phyloP scores from a whole-genome alignment of 2,888 invertebrate genomes.

The Xanthorhoe designata region DNA sequence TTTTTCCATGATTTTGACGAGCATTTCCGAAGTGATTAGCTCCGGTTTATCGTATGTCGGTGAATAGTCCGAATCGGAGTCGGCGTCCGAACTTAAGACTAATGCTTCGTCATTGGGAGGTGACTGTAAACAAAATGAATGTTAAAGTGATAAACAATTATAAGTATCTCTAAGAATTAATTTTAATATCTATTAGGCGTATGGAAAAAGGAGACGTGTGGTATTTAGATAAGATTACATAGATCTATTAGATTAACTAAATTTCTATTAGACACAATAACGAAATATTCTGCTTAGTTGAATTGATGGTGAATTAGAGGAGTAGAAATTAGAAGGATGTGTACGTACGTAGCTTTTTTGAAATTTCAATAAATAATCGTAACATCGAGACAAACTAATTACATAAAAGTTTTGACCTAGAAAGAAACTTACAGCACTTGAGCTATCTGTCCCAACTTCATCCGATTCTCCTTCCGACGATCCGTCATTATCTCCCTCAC shows the following conservation, averaged over 20 bases:
- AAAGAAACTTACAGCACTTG: constrained; percentile 12
- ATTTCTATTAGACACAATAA: too few species aligned
- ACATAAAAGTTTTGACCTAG: neutral
- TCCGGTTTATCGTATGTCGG: neutral
- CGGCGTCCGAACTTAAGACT: constrained; percentile 8
- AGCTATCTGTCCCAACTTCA: constrained; percentile 19
- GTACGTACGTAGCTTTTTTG: too few species aligned
- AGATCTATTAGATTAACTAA: too few species aligned
- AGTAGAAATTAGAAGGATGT: too few species aligned
- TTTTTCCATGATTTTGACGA: constrained; percentile 12
- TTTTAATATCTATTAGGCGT: too few species aligned
- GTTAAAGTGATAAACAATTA: neutral
- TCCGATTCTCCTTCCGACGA: constrained; percentile 46
- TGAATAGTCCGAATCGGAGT: constrained; percentile 4
- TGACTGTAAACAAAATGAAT: constrained; percentile 7
- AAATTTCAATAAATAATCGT: too few species aligned
- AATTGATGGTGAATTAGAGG: too few species aligned
- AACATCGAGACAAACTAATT: neutral
- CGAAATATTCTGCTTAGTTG: too few species aligned
- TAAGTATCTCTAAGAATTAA: too few species aligned
- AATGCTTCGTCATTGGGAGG: constrained; percentile 12
- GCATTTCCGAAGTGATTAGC: constrained; percentile 6
- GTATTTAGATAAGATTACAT: too few species aligned
- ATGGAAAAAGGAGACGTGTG: too few species aligned
- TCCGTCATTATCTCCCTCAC: constrained; percentile 22